Conservation (phyloP, 2,888 invertebrate genomes). For the Drosophila incognita region DNA sequence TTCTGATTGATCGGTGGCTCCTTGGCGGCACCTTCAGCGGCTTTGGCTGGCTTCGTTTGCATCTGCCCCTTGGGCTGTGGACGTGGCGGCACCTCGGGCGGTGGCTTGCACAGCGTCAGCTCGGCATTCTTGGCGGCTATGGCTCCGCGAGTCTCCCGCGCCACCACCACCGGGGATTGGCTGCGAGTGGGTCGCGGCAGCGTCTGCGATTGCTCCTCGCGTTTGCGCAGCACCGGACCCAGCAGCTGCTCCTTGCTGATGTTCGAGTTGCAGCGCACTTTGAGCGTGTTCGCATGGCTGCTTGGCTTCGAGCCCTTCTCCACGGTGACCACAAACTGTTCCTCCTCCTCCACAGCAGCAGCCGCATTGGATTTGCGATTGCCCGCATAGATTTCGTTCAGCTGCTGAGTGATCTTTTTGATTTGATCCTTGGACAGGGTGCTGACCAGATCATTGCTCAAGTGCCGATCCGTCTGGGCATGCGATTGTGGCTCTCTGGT, state of each 20-base stretch:
- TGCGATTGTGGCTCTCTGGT: constrained; percentile 82
- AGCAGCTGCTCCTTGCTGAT: constrained; percentile 85
- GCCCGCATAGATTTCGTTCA: constrained; percentile 91
- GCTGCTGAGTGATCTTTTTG: constrained; percentile 90
- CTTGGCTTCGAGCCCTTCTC: constrained; percentile 82
- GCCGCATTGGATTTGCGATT: constrained; percentile 69
- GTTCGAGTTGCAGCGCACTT: constrained; percentile 87
- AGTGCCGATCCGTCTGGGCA: constrained; percentile 86
- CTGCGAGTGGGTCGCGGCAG: constrained; percentile 83
- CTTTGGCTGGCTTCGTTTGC: constrained; percentile 26
- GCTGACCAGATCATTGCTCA: constrained; percentile 92
- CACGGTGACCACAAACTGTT: constrained; percentile 88
- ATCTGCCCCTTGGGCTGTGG: constrained; percentile 42
- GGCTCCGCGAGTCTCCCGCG: constrained; percentile 88
- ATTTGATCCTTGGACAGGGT: constrained; percentile 94
- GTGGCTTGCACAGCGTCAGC: constrained; percentile 77
- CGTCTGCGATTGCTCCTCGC: constrained; percentile 79
- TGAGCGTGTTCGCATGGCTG: constrained; percentile 82
- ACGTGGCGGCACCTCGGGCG: constrained; percentile 73
- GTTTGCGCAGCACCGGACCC: constrained; percentile 79
- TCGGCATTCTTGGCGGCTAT: constrained; percentile 87
- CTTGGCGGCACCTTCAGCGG: constrained; percentile 17
- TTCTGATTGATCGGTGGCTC: constrained; percentile 87
- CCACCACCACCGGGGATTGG: constrained; percentile 84
- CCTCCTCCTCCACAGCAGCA: constrained; percentile 56